A percentile compares a stretch with the other conserved stretches of the same genome.
These are phyloP conservation scores for Eupithecia subumbrata DNA, from an alignment of 2,888 invertebrate genomes.

Conservation along the genomic window DNA sequence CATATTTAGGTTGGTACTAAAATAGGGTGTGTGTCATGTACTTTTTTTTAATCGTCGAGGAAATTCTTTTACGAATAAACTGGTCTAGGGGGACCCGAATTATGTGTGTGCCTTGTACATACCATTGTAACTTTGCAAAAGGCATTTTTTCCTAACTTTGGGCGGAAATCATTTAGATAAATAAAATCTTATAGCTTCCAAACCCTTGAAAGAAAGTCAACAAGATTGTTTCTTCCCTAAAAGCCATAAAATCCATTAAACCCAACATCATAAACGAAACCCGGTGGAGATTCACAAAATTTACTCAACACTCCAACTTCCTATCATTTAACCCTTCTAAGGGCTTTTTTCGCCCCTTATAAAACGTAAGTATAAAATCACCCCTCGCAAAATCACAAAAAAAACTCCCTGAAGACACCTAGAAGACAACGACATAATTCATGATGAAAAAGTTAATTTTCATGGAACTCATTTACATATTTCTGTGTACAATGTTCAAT, in stretches of 20 bases:
- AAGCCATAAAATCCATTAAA: slow-evolving; percentile 35
- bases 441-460: slow-evolving; percentile 84
- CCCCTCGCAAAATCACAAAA: slow-evolving; percentile 76
- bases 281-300: slow-evolving; percentile 40
- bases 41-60: too few species aligned
- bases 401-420: slow-evolving; percentile 76
- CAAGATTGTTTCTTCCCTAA: slow-evolving; percentile 27
- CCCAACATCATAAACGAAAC: slow-evolving; percentile 32
- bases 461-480: slow-evolving; percentile 80
- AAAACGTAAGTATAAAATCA: slow-evolving; percentile 49
- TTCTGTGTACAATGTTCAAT: slow-evolving; percentile 77
- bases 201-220: slow-evolving; percentile 16
- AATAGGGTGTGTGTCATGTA: too few species aligned
- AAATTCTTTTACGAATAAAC: too few species aligned
- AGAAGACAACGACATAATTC: slow-evolving; percentile 81
- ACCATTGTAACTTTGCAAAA: too few species aligned
- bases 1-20: too few species aligned
- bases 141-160: neutral
- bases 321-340: slow-evolving; percentile 60
- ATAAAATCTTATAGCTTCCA: neutral
- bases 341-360: slow-evolving; percentile 52
- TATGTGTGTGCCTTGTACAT: too few species aligned
- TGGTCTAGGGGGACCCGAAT: too few species aligned
- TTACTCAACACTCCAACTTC: slow-evolving; percentile 41
- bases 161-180: neutral